phyloP scores from a whole-genome alignment of 2,113 vertebrate genomes.

The Amphilophus citrinellus region DNA sequence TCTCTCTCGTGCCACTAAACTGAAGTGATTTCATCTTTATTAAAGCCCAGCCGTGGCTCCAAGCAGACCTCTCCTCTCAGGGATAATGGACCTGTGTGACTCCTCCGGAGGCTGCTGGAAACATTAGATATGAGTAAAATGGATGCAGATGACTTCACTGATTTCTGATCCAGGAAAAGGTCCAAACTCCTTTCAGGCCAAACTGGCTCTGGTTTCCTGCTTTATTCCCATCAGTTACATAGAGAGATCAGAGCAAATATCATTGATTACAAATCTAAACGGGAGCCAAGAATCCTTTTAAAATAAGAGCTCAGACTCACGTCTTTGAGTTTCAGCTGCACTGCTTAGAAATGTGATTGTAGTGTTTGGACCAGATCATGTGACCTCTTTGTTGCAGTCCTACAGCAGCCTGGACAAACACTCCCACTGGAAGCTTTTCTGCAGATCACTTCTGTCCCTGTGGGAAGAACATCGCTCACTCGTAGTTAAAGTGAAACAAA shows the following conservation, averaged over 20 bases:
- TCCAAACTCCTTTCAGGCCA: neutral
- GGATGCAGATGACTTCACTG: conserved; percentile 24
- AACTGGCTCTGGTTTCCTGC: neutral
- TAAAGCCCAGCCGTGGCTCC: neutral
- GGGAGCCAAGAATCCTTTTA: neutral
- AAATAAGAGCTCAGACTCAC: neutral
- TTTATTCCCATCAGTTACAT: neutral
- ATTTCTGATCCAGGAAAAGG: neutral
- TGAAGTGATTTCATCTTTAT: neutral
- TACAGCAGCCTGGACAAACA: neutral
- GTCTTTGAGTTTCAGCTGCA: neutral
- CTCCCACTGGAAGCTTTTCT: neutral
- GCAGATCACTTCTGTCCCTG: neutral
- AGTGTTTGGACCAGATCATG: neutral
- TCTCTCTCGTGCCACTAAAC: neutral
- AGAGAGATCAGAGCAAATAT: neutral
- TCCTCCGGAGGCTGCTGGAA: conserved; percentile 30
- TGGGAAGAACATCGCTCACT: neutral
- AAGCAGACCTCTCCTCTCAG: neutral
- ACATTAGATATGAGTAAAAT: neutral
- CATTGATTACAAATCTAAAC: neutral
- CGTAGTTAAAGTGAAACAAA: neutral
- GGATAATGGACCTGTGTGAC: neutral
- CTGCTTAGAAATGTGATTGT: neutral
- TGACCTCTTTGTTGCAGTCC: neutral